Percentiles rank a stretch among this genome's conserved stretches.
Conservation (phyloP, 2,797 vertebrate species). For the Urosaurus nigricauda region DNA sequence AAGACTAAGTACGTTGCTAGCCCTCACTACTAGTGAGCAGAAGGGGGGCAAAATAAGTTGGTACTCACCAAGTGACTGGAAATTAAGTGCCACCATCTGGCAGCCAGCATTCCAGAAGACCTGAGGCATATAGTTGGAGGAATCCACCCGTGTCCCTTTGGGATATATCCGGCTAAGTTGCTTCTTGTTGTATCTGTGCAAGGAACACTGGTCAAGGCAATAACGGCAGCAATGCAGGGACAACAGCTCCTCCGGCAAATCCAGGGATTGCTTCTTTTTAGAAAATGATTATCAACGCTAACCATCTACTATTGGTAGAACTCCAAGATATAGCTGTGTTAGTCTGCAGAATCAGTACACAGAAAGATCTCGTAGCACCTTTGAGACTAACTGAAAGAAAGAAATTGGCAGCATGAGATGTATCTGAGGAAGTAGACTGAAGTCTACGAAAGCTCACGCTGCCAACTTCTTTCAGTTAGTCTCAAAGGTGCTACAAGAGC, state of each 20-base stretch:
- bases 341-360: no score
- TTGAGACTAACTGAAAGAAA: no score
- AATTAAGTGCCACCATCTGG: constrained; percentile 93
- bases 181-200: constrained; percentile 91
- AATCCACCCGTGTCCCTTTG: constrained; percentile 94
- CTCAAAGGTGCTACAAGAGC: no score
- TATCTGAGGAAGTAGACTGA: no score
- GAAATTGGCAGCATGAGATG: no score
- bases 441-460: no score
- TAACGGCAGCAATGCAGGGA: neutral
- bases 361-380: no score
- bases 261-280: no score
- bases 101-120: constrained; percentile 94
- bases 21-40: neutral
- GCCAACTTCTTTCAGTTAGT: no score
- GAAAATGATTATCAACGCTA: neutral
- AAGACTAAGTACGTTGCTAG: neutral
- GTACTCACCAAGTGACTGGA: constrained; percentile 89
- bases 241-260: neutral
- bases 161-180: constrained; percentile 94
- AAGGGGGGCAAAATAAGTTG: rapidly evolving
- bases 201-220: constrained; percentile 61
- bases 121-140: constrained; percentile 95
- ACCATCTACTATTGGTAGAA: neutral
- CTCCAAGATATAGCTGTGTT: no score